Evolutionary conservation across 2,888 invertebrate genomes (phyloP).

Genomic region (Dryobota labecula): DNA sequence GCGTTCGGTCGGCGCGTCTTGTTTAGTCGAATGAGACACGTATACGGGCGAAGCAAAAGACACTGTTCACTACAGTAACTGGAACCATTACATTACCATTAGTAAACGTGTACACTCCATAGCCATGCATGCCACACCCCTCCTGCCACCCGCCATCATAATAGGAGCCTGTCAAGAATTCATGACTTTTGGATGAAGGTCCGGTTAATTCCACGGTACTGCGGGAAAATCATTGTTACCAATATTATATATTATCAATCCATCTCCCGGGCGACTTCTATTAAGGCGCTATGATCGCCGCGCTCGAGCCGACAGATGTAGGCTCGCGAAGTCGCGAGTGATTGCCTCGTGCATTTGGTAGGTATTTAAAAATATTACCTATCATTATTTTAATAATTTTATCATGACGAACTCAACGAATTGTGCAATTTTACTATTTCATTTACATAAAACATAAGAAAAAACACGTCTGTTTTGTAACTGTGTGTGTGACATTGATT

Average conservation of each 20-base stretch:
- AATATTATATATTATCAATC: background rate
- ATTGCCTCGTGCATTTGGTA: no score
- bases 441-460: no score
- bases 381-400: no score
- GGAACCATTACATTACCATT: conserved; percentile 5
- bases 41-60: background rate
- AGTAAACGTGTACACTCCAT: conserved; percentile 19
- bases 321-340: no score
- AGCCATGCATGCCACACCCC: conserved; percentile 24
- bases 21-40: background rate
- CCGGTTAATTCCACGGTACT: background rate
- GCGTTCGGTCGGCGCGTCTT: background rate
- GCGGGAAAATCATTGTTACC: background rate
- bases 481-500: no score
- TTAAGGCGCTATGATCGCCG: no score
- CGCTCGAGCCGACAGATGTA: no score
- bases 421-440: no score
- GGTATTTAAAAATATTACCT: no score
- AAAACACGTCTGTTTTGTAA: no score
- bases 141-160: conserved; percentile 10
- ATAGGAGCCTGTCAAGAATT: conserved; percentile 10
- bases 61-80: background rate
- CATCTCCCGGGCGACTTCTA: no score
- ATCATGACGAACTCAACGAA: no score
- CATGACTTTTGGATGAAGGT: background rate